Conservation (phyloP, 1,140 invertebrate species). For the Mya arenaria region DNA sequence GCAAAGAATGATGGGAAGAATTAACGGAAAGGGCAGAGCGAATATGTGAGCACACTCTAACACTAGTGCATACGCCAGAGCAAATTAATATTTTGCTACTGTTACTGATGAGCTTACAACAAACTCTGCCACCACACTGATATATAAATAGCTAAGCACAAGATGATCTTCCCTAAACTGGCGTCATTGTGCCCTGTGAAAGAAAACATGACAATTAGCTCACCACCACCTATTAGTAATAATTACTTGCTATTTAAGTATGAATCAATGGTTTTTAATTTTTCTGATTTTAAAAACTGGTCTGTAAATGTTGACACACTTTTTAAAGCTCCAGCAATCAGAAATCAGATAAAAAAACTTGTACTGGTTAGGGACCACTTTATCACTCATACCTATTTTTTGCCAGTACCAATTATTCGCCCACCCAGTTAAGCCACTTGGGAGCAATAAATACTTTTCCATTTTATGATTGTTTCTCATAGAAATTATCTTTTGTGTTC, state of each 20-base stretch:
- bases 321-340: no score
- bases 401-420: no score
- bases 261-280: no score
- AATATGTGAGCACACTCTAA: constrained; percentile 32
- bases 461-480: no score
- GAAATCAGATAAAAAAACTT: no score
- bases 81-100: background rate
- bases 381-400: no score
- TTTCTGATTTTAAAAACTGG: no score
- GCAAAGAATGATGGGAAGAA: constrained; percentile 54
- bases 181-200: constrained; percentile 53
- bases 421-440: no score
- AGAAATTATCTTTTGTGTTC: no score
- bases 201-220: constrained; percentile 45
- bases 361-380: no score
- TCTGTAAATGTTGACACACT: no score
- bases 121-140: background rate
- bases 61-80: background rate
- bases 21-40: constrained; percentile 54
- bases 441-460: no score
- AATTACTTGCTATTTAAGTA: background rate
- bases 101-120: background rate
- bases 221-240: constrained; percentile 9
- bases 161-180: constrained; percentile 20
- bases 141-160: background rate